A percentile compares a stretch with the other conserved stretches of the same genome.
phyloP scores from a whole-genome alignment of 2,113 vertebrate genomes.

The Lepisosteus osseus region DNA sequence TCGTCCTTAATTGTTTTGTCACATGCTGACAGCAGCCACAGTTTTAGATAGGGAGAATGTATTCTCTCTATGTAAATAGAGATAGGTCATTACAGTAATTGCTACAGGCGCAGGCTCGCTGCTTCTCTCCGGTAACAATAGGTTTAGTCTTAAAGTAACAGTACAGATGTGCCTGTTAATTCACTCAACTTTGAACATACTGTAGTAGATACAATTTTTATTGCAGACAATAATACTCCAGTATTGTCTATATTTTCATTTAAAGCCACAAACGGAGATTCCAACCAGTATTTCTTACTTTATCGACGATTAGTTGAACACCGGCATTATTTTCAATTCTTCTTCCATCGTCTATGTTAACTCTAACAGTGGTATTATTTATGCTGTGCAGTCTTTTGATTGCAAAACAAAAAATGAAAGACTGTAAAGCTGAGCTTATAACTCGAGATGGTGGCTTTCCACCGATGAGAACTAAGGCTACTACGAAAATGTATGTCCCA shows the following conservation, averaged over 20 bases:
- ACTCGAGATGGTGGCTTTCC: neutral
- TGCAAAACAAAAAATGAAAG: constrained; percentile 2
- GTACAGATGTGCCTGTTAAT: no score
- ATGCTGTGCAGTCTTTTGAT: constrained; percentile 16
- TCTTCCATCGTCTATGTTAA: neutral
- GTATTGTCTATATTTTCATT: neutral
- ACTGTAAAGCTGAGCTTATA: neutral
- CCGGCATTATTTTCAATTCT: neutral
- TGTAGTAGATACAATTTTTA: no score
- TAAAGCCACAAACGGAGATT: constrained; percentile 3
- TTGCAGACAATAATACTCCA: constrained; percentile 13
- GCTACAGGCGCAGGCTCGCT: constrained; percentile 6
- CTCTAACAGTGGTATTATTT: neutral
- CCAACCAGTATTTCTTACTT: neutral
- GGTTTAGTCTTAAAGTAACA: neutral
- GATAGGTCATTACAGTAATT: constrained; percentile 3
- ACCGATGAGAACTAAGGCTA: neutral
- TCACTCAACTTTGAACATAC: no score
- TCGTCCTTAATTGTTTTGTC: constrained; percentile 2
- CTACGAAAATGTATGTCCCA: constrained; percentile 8
- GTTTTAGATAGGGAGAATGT: constrained; percentile 12
- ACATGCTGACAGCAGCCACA: neutral
- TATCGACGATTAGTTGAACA: neutral
- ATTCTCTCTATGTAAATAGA: neutral
- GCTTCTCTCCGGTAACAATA: constrained; percentile 2